These are phyloP conservation scores for Baryphthengus martii DNA, from an alignment of 2,113 vertebrate species.

Conservation along the genomic window DNA sequence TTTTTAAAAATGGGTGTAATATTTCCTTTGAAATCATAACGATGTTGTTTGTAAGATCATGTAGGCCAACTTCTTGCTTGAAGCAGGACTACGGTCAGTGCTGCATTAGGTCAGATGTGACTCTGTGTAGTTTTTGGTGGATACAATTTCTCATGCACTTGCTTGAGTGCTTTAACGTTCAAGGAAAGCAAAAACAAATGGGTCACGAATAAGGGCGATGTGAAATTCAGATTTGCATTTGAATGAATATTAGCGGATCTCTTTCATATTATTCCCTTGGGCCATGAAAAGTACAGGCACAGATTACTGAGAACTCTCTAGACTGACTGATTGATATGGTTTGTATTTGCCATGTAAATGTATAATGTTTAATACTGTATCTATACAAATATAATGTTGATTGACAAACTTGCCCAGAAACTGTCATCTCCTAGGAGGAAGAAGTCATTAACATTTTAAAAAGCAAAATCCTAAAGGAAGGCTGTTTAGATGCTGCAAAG, in stretches of 20 bases:
- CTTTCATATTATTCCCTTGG: constrained; percentile 32
- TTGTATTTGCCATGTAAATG: constrained; percentile 65
- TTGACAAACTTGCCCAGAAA: constrained; percentile 58
- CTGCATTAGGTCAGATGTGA: background rate
- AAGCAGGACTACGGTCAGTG: background rate
- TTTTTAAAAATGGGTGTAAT: too few species aligned
- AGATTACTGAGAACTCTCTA: constrained; percentile 16
- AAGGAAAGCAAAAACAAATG: constrained; percentile 48
- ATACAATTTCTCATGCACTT: background rate
- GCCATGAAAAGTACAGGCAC: background rate
- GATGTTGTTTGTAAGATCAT: background rate
- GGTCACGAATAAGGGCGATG: background rate
- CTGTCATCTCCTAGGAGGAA: constrained; percentile 27
- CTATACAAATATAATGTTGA: constrained; percentile 56
- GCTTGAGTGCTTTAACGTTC: background rate
- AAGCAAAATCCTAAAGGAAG: constrained; percentile 34
- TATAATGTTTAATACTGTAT: constrained; percentile 23
- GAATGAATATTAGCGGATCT: constrained; percentile 39
- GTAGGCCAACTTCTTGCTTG: background rate
- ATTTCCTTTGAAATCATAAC: background rate
- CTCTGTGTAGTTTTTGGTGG: background rate
- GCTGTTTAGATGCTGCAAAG: background rate
- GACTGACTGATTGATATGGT: constrained; percentile 18
- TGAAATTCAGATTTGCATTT: constrained; percentile 55
- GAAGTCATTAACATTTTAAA: constrained; percentile 61